These are phyloP conservation scores for Sebastes diploproa DNA, from an alignment of 2,797 vertebrate genomes.

Conservation along the genomic window DNA sequence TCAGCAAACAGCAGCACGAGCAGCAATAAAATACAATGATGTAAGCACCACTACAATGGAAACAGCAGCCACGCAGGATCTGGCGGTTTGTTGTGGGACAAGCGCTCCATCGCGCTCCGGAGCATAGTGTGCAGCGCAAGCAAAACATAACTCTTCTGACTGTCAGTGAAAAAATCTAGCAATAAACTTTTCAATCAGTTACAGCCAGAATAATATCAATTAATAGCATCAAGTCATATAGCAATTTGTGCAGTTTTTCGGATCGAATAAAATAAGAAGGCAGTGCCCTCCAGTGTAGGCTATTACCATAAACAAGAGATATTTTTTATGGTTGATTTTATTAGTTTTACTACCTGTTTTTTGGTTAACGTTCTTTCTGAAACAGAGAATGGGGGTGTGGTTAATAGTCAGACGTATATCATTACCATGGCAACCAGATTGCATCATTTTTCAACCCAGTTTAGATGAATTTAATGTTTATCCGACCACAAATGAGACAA, in stretches of 20 bases:
- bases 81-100: not conserved
- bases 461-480: too few species aligned
- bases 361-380: too few species aligned
- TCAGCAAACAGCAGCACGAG: constrained; percentile 31
- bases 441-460: too few species aligned
- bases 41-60: constrained; percentile 11
- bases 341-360: not conserved
- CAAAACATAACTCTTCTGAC: constrained; percentile 19
- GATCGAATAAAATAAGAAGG: not conserved
- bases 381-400: too few species aligned
- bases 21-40: constrained; percentile 25
- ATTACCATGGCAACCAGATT: too few species aligned
- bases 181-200: not conserved
- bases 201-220: not conserved
- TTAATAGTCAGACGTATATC: too few species aligned
- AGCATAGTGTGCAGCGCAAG: constrained; percentile 5
- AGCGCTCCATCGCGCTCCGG: not conserved
- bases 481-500: too few species aligned
- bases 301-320: not conserved
- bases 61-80: constrained; percentile 14
- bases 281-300: not conserved
- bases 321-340: not conserved
- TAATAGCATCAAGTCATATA: not conserved
- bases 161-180: not conserved
- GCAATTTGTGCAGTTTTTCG: not conserved